Evolutionary conservation across 2,888 invertebrate genomes (phyloP).

Genomic region (Ellobium chinense): DNA sequence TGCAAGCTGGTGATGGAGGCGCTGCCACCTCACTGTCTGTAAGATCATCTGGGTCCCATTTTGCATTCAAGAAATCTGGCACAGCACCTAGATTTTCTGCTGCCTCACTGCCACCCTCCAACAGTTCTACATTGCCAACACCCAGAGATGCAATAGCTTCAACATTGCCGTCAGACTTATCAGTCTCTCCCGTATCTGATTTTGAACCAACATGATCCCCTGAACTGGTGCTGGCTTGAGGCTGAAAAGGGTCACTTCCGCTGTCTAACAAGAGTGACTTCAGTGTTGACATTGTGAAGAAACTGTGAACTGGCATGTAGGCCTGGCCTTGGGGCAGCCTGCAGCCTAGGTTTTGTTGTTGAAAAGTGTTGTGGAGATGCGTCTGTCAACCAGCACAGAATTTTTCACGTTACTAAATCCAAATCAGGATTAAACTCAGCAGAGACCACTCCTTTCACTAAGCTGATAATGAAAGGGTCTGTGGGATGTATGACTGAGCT

Average conservation of each 20-base stretch:
- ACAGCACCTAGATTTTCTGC: slow-evolving; percentile 25
- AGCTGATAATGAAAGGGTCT: too few relatives aligned
- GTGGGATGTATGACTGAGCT: too few relatives aligned
- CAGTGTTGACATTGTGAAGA: background rate
- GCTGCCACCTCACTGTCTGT: slow-evolving; percentile 25
- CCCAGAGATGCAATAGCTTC: background rate
- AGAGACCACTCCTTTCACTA: too few relatives aligned
- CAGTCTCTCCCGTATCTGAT: background rate
- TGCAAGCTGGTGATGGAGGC: slow-evolving; percentile 40
- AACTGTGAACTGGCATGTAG: too few relatives aligned
- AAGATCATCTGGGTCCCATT: slow-evolving; percentile 46
- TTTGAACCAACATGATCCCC: slow-evolving; percentile 9
- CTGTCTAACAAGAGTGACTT: background rate
- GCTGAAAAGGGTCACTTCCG: background rate
- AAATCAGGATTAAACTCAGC: too few relatives aligned
- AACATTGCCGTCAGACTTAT: background rate
- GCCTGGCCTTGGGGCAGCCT: too few relatives aligned
- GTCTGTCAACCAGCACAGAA: too few relatives aligned
- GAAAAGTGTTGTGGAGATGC: too few relatives aligned
- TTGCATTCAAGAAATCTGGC: slow-evolving; percentile 40
- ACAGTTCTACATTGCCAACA: slow-evolving; percentile 11
- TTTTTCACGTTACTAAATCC: too few relatives aligned
- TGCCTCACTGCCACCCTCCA: slow-evolving; percentile 24
- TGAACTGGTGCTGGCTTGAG: slow-evolving; percentile 28
- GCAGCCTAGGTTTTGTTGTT: too few relatives aligned